Conservation (phyloP, 2,113 vertebrate species). For the Charadrius vociferus region DNA sequence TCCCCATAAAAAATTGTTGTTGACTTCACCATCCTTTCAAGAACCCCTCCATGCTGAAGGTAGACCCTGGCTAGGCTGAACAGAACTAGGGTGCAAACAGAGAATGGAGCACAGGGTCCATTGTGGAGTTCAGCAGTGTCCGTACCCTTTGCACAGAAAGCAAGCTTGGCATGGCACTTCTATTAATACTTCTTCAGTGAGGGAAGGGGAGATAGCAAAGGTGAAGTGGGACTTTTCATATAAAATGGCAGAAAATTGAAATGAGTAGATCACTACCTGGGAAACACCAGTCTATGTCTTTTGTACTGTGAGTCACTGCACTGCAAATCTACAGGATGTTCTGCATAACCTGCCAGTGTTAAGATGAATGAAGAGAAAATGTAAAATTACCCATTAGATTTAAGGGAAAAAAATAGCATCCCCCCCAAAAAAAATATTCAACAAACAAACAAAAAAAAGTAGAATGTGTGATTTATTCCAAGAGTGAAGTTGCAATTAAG, state of each 20-base stretch:
- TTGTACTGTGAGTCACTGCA: neutral
- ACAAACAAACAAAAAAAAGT: neutral
- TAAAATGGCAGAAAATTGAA: neutral
- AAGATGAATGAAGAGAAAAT: neutral
- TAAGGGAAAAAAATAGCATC: neutral
- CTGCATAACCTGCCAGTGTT: neutral
- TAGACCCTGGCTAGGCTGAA: neutral
- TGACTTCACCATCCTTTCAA: neutral
- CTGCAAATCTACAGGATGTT: neutral
- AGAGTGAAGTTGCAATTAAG: neutral
- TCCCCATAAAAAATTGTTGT: neutral
- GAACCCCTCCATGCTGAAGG: neutral
- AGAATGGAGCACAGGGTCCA: neutral
- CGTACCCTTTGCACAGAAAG: neutral
- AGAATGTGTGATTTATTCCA: neutral
- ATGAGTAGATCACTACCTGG: neutral
- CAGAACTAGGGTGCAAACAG: neutral
- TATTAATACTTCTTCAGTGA: neutral
- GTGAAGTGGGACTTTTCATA: neutral
- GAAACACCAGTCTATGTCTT: neutral
- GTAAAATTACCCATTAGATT: neutral
- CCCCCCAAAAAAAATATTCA: rapidly evolving
- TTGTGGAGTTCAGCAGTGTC: neutral
- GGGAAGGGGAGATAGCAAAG: neutral
- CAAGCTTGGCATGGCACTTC: neutral